Conservation (phyloP, 2,888 invertebrate species). For the Dolichomitus sp. region DNA sequence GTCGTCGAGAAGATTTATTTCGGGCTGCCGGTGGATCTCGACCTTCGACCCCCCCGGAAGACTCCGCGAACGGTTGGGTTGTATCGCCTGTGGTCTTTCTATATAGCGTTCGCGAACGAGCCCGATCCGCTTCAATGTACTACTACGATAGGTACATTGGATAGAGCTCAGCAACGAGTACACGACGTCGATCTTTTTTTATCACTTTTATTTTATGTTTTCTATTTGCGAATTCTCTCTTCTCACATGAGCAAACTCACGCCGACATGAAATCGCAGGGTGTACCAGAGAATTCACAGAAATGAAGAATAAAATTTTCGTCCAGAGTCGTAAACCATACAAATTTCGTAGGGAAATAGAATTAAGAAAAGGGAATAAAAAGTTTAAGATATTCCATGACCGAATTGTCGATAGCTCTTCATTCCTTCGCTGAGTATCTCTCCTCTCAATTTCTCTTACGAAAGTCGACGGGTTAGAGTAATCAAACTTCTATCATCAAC, state of each 20-base stretch:
- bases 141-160: constrained; percentile 30
- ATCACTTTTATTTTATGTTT: neutral
- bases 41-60: constrained; percentile 49
- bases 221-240: constrained; percentile 28
- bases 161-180: constrained; percentile 35
- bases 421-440: constrained; percentile 5
- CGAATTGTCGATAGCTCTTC: constrained; percentile 20
- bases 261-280: neutral
- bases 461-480: constrained; percentile 54
- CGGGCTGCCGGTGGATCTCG: constrained; percentile 38
- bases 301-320: neutral
- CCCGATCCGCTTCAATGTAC: constrained; percentile 27
- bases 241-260: neutral
- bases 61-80: constrained; percentile 13
- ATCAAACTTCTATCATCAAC: constrained; percentile 61
- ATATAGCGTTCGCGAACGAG: constrained; percentile 11
- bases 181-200: neutral
- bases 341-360: neutral
- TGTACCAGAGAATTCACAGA: neutral
- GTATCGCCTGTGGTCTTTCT: constrained; percentile 39
- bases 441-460: constrained; percentile 19
- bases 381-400: constrained; percentile 36
- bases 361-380: neutral
- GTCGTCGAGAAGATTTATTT: constrained; percentile 47
- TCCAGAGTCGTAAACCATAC: neutral